Base-by-base conservation (phyloP, 2,888 invertebrate genomes). In the Drosophila affinis region DNA sequence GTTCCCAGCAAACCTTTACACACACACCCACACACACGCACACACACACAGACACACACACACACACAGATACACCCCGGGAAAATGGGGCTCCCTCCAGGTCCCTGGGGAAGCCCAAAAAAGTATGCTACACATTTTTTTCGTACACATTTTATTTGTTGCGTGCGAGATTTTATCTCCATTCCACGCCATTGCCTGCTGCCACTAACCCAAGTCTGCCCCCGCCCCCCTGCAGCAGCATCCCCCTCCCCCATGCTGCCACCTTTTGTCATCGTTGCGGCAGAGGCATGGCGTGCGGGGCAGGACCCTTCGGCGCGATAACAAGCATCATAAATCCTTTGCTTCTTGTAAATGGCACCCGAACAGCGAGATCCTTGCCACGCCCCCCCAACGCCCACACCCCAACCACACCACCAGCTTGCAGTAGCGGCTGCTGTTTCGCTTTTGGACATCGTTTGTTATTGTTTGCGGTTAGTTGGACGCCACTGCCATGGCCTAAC, bases 301-400 rank as follows among this genome's bases (percentile, higher is more conserved):
- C 58, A 44, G 69, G 72, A 69, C 70, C 75, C 78, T 72, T 75
- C 78, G 76, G 74, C 76, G 80, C 77, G 87, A 89, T 87, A 87
- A 87, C 89, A 89, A 89, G 87, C 75, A 78, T 89, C 87, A 87
- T 87, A 87, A 87, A 87, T 87, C 88, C 87, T 88, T 83, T 76
- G 79, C 62, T 75, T 73, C 75, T 71, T 80, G 73, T 77, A 79
- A 89, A 86, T 88, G 84, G 74, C 80, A 67, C 59, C 63, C 71
- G 65, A 49, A 64, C 60, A 61, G 54, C 72, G 69, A 29, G 54
- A 67, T 62, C 72, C 64, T 57, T 47, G 46, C 18, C 14, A 39
- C 39, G 39, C 39, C 9, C 34, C 17, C 1, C 7, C 54, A n/a
- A n/a, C n/a, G n/a, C n/a, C n/a, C n/a, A n/a, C n/a, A 7, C 34